Percentiles rank a stretch among this genome's conserved stretches.
phyloP scores from a whole-genome alignment of 1,140 invertebrate species.

The Drosophila bocqueti region DNA sequence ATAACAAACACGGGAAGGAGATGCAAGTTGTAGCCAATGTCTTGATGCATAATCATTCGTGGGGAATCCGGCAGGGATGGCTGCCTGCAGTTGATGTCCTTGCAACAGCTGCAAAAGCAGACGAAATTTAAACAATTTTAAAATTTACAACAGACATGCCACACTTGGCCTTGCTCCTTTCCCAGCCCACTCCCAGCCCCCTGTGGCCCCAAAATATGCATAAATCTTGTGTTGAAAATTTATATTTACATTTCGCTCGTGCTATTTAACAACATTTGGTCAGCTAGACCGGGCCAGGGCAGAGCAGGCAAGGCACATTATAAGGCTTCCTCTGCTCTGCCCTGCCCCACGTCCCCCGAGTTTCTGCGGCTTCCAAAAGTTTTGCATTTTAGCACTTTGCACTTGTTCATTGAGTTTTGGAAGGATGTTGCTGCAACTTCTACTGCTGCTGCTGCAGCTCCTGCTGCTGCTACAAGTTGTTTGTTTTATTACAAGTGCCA shows the following conservation, averaged over 20 bases:
- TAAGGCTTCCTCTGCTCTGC: conserved; percentile 30
- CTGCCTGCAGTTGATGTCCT: conserved; percentile 73
- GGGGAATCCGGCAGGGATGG: conserved; percentile 1
- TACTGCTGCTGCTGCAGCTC: conserved; percentile 17
- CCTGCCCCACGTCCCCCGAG: conserved; percentile 7
- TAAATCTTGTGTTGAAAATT: conserved; percentile 76
- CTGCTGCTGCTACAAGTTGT: conserved; percentile 63
- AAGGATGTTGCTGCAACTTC: conserved; percentile 17
- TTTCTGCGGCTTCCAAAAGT: conserved; percentile 69
- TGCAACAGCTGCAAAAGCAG: conserved; percentile 57
- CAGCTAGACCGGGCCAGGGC: conserved; percentile 26
- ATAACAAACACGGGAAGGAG: conserved; percentile 25
- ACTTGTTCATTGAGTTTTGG: conserved; percentile 61
- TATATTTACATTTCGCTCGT: conserved; percentile 80
- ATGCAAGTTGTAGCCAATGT: conserved; percentile 56
- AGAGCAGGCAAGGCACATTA: conserved; percentile 50
- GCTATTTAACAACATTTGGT: conserved; percentile 83
- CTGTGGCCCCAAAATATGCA: conserved; percentile 70
- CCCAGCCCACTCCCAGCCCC: not conserved
- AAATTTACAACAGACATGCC: conserved; percentile 73
- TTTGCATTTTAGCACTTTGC: conserved; percentile 80
- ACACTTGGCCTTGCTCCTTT: conserved; percentile 35
- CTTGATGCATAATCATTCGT: conserved; percentile 62
- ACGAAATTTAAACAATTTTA: conserved; percentile 74
- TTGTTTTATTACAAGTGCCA: conserved; percentile 83